Percentiles rank a stretch among this genome's conserved stretches.
These are phyloP conservation scores for Lanistes nyassanus DNA, from an alignment of 1,140 invertebrate species.

Conservation along the genomic window DNA sequence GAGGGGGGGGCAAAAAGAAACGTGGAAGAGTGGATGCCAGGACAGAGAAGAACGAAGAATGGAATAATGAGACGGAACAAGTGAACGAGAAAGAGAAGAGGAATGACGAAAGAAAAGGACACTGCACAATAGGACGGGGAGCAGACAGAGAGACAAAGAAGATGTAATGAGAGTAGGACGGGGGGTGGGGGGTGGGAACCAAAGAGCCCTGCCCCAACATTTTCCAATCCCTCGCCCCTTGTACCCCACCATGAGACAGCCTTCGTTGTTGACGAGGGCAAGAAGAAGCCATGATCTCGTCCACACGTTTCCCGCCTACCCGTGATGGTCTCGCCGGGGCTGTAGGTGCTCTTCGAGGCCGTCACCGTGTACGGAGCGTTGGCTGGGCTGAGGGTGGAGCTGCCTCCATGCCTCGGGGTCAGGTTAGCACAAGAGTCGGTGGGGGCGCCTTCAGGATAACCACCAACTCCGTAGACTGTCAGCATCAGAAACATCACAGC, in stretches of 20 bases:
- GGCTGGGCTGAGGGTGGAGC: too few species aligned
- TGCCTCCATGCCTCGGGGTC: too few species aligned
- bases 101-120: not conserved
- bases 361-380: too few species aligned
- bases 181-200: not conserved
- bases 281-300: not conserved
- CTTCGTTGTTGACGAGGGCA: not conserved
- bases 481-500: too few species aligned
- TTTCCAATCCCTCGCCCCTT: not conserved
- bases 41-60: not conserved
- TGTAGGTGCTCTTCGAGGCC: not conserved
- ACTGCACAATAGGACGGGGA: not conserved
- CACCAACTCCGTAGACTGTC: too few species aligned
- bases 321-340: not conserved
- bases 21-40: not conserved
- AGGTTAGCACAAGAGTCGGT: too few species aligned
- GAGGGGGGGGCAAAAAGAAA: not conserved
- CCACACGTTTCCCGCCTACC: not conserved
- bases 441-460: too few species aligned
- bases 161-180: not conserved
- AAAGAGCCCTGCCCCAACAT: not conserved
- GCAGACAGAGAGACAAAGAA: conserved; percentile 4
- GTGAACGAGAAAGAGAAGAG: not conserved
- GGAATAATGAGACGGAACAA: not conserved
- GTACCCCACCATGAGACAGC: too few species aligned